Evolutionary conservation across 2,888 invertebrate species (phyloP), one percentile per base, ranked within the genome.

Genomic region (Eupithecia subfuscata): DNA sequence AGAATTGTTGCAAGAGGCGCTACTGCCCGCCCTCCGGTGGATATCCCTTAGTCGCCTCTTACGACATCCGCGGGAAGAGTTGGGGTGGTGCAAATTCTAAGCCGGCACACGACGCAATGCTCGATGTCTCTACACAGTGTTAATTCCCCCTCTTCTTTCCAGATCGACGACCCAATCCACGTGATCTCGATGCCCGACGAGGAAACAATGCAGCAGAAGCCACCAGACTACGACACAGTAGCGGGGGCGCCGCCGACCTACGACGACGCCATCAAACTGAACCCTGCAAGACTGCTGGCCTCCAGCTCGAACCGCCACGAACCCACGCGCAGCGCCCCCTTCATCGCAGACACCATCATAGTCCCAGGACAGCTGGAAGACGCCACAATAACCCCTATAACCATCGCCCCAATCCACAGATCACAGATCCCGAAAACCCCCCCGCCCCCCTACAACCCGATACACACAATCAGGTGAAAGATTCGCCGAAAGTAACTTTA

Each of bases 141-240:
- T 16, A 25, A 40, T 25, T 63, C 63, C 3, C 14, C 37, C 74
- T 77, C 78, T 76, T 95, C 78, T 76, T 95, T 94, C 14, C 95
- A 96, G 96, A 96, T 95, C 84, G 96, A 96, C 88, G 96, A 96
- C 88, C 96, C 96, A 60, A 96, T 96, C 82, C 96, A 96, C 89
- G 96, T 96, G 78, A 96, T 96, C 81, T 95, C 96, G 81, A 95
- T 96, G 89, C 96, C 95, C 79, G 95, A 95, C 80, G 95, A 95
- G 82, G 95, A 94, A 85, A 95, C 95, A 77, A 95, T 95, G 89
- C 95, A 96, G 84, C 96, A 96, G 85, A 97, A 97, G 87, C 97
- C 97, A 52, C 97, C 97, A 3, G 97, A 97, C 88, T 97, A 97
- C 90, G 96, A 97, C 85, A 95, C 96, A 11, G 96, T 97, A 72